Conservation (phyloP, 2,888 invertebrate species). For the Pandemis cinnamomeana region DNA sequence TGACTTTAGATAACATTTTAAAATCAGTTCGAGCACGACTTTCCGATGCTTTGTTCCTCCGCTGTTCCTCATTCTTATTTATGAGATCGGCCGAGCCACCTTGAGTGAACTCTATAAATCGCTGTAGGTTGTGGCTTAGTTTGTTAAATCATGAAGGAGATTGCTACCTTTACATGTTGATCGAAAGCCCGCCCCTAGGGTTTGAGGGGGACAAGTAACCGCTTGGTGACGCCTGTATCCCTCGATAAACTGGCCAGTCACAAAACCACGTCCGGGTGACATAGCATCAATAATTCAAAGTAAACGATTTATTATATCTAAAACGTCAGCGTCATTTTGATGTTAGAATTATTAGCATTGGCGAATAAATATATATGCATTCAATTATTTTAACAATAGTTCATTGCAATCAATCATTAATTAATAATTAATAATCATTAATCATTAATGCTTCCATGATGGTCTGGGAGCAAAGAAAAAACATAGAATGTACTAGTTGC, state of each 20-base stretch:
- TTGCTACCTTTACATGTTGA: conserved; percentile 21
- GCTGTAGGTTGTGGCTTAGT: conserved; percentile 48
- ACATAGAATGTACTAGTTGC: no score
- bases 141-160: conserved; percentile 44
- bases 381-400: no score
- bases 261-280: not conserved
- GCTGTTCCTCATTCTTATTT: conserved; percentile 64
- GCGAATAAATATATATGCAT: not conserved
- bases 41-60: conserved; percentile 53
- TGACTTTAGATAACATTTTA: conserved; percentile 64
- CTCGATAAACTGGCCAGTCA: conserved; percentile 15
- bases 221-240: not conserved
- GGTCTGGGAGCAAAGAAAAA: no score
- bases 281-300: not conserved
- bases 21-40: conserved; percentile 60
- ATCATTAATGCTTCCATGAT: no score
- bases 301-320: not conserved
- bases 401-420: no score
- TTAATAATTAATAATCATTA: no score
- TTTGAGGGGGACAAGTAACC: conserved; percentile 7
- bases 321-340: not conserved
- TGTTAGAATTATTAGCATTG: not conserved
- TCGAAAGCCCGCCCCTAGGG: not conserved
- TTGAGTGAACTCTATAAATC: conserved; percentile 48
- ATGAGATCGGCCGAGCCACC: conserved; percentile 61